Conservation (phyloP, 2,113 vertebrate species). For the Barnardius zonarius region DNA sequence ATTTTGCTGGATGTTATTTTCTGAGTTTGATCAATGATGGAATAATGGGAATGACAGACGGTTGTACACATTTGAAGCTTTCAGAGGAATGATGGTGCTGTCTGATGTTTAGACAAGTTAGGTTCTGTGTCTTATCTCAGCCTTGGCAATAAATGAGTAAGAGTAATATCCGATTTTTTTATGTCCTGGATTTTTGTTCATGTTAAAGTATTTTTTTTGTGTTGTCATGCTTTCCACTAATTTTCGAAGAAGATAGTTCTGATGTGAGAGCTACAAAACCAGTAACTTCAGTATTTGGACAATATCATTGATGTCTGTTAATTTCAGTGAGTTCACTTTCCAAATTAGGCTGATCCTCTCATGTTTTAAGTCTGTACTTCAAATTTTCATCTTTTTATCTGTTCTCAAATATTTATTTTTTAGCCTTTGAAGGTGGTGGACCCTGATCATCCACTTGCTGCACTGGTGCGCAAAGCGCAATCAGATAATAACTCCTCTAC, state of each 20-base stretch:
- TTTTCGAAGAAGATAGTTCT: not conserved
- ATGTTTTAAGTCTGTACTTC: not conserved
- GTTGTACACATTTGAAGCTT: not conserved
- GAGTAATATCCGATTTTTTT: not conserved
- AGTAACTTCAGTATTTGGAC: not conserved
- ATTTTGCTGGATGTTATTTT: not conserved
- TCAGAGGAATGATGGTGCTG: not conserved
- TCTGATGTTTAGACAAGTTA: not conserved
- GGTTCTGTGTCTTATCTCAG: not conserved
- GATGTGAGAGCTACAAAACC: not conserved
- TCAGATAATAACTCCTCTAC: conserved; percentile 80
- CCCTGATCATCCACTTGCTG: conserved; percentile 93
- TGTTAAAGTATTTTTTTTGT: not conserved
- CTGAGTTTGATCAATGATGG: not conserved
- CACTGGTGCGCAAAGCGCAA: conserved; percentile 86
- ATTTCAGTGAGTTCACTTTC: not conserved
- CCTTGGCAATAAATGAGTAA: not conserved
- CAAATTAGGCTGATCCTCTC: not conserved
- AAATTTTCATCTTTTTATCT: not conserved
- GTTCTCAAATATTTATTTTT: not conserved
- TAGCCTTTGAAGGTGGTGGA: conserved; percentile 86
- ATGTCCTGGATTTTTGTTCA: not conserved
- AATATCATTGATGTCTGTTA: not conserved
- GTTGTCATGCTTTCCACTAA: not conserved
- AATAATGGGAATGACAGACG: not conserved